Evolutionary conservation across 2,888 invertebrate genomes (phyloP), one percentile per base, ranked within the genome.

Genomic region (Dromius quadrimaculatus): DNA sequence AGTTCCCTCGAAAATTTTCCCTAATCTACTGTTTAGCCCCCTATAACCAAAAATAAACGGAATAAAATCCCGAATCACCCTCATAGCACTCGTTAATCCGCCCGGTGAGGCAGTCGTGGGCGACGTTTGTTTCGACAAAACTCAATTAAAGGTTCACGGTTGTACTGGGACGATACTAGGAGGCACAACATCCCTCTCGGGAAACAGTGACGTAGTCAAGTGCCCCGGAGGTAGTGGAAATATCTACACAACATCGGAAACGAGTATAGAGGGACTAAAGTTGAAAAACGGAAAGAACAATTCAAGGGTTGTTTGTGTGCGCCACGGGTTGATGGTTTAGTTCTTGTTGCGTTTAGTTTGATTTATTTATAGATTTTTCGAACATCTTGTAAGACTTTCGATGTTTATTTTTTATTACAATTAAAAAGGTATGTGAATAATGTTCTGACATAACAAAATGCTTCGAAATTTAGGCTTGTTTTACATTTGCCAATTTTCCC

Each of bases 21-120:
- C 36, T 36, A 36, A 36, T 36, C 23, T 23, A 11, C 5, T 11
- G n/a, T 9, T 19, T 47, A 11, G 23, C 47, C 47, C 47, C 11
- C 47, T 13, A 23, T 20, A 47, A 47, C 47, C 11, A 22, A 47
- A 47, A 47, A 47, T 47, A 47, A 47, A 47, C 47, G n/a, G n/a
- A 47, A 47, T 47, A 47, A 47, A 47, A 47, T 22, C 11, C 22
- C n/a, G 20, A 47, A 47, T 23, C 47, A 22, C 47, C 20, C 22
- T 22, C 47, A 47, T 11, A 1, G 20, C 47, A 47, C 23, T 1
- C 17, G 47, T 23, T 47, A 47, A 47, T 22, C 20, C 47, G 9
- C 11, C n/a, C n/a, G n/a, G n/a, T n/a, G n/a, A n/a, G 36, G n/a
- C 4, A 36, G 36, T 8, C 23, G 11, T 13, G 20, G 11, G n/a